phyloP scores from a whole-genome alignment of 23 tunicate genomes.

The Trididemnum nubilum region DNA sequence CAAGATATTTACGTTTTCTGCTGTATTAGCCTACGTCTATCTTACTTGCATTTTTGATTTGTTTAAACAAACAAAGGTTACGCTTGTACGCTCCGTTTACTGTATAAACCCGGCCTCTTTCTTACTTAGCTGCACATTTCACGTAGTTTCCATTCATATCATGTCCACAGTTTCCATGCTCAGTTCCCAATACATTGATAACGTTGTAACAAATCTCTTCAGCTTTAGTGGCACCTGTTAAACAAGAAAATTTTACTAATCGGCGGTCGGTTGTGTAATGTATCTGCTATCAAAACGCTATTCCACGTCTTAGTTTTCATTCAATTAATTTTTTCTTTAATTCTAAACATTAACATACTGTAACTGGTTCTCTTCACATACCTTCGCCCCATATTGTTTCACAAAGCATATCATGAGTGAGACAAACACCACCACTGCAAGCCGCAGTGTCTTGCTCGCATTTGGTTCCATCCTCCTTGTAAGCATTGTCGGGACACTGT shows the following conservation, averaged over 20 bases:
- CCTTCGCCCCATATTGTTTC: constrained; percentile 56
- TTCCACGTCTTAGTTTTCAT: no score
- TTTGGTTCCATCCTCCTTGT: constrained; percentile 42
- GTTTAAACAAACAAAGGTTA: no score
- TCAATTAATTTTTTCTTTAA: no score
- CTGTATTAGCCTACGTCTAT: no score
- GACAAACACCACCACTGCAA: constrained; percentile 61
- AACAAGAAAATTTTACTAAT: constrained; percentile 5
- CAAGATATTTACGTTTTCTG: no score
- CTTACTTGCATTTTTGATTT: no score
- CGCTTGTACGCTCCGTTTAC: no score
- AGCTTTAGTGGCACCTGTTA: constrained; percentile 42
- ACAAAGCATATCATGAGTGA: constrained; percentile 49
- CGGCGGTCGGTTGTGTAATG: no score
- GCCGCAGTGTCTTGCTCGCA: constrained; percentile 9
- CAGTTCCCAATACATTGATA: constrained; percentile 56
- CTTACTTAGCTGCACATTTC: constrained; percentile 52
- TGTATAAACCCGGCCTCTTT: neutral
- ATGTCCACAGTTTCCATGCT: constrained; percentile 81
- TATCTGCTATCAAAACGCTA: no score
- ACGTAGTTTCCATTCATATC: constrained; percentile 40
- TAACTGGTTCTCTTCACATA: no score
- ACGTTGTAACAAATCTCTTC: constrained; percentile 45
- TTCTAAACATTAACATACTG: no score
- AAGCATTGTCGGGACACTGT: constrained; percentile 53